Percentiles rank a stretch among this genome's conserved stretches.
These are phyloP conservation scores for Oreohelix idahoensis DNA, from an alignment of 1,140 invertebrate species.

Conservation along the genomic window DNA sequence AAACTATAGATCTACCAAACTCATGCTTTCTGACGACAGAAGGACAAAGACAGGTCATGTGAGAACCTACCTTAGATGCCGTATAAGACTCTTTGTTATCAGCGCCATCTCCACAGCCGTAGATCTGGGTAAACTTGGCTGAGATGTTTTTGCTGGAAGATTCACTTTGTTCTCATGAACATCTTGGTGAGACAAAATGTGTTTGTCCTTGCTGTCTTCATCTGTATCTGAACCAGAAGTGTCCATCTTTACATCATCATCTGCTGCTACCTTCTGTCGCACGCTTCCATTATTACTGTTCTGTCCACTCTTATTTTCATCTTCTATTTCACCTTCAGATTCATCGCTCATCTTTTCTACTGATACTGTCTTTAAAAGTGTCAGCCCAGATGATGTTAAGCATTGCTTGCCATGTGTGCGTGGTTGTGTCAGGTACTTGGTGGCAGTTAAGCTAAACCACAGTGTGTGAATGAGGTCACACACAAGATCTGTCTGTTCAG, in stretches of 20 bases:
- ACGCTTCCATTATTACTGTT: not conserved
- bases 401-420: not conserved
- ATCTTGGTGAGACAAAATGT: not conserved
- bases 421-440: not conserved
- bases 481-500: not conserved
- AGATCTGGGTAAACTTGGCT: not conserved
- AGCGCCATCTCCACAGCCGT: slow-evolving; percentile 12
- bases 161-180: not conserved
- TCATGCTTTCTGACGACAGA: too few relatives aligned
- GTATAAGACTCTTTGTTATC: not conserved
- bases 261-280: not conserved
- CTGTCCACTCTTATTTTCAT: not conserved
- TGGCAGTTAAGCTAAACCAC: slow-evolving; percentile 11
- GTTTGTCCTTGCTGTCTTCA: too few relatives aligned
- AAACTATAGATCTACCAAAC: too few relatives aligned
- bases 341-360: not conserved
- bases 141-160: not conserved
- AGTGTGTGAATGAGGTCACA: slow-evolving; percentile 28
- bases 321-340: not conserved
- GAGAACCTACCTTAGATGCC: slow-evolving; percentile 15
- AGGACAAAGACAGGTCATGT: too few relatives aligned
- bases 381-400: too few relatives aligned
- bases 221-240: too few relatives aligned
- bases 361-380: not conserved
- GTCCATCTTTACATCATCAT: not conserved